Evolutionary conservation across 2,888 invertebrate species (phyloP).

Genomic region (Mimas tiliae): DNA sequence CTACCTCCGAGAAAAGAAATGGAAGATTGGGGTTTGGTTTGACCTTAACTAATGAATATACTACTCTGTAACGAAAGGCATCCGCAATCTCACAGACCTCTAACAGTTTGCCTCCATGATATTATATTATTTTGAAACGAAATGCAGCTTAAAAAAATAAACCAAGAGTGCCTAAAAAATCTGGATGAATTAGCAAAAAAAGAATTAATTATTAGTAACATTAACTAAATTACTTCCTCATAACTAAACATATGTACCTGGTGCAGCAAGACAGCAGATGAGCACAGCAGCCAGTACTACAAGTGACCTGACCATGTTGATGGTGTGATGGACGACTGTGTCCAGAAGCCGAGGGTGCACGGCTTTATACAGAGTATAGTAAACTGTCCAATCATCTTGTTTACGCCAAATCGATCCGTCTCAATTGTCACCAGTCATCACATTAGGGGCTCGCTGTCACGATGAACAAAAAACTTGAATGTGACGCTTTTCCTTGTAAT

Average conservation of each 20-base stretch:
- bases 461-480: not conserved
- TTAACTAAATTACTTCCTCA: too few relatives aligned
- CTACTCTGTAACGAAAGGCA: too few relatives aligned
- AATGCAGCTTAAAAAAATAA: too few relatives aligned
- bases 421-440: constrained; percentile 50
- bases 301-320: constrained; percentile 49
- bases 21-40: too few relatives aligned
- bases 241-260: constrained; percentile 45
- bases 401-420: constrained; percentile 53
- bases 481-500: constrained; percentile 5
- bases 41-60: too few relatives aligned
- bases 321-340: constrained; percentile 39
- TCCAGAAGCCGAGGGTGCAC: constrained; percentile 25
- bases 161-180: too few relatives aligned
- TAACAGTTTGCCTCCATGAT: too few relatives aligned
- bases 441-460: constrained; percentile 20
- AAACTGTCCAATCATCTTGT: constrained; percentile 57
- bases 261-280: constrained; percentile 52
- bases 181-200: too few relatives aligned
- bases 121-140: too few relatives aligned
- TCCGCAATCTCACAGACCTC: too few relatives aligned
- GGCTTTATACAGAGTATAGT: constrained; percentile 55
- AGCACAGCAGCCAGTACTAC: constrained; percentile 44
- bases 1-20: too few relatives aligned
- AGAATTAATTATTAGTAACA: too few relatives aligned